These are phyloP conservation scores for Ormia ochracea DNA, from an alignment of 2,888 invertebrate genomes.

Conservation along the genomic window DNA sequence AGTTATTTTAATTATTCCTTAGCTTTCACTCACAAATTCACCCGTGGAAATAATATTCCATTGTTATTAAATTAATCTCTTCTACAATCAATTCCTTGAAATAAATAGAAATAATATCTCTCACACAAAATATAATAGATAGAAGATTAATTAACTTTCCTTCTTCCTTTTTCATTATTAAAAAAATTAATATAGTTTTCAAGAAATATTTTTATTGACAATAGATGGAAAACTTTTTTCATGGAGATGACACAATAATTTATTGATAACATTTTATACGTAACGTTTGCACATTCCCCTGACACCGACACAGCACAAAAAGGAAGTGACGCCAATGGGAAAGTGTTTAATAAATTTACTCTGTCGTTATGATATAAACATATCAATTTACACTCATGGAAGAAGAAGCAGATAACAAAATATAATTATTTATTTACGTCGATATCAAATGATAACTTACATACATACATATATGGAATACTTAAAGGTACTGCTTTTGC, in stretches of 20 bases:
- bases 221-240: background rate
- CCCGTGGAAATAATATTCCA: background rate
- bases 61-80: background rate
- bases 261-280: background rate
- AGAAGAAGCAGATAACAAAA: background rate
- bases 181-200: slow-evolving; percentile 16
- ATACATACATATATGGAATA: slow-evolving; percentile 1
- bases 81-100: background rate
- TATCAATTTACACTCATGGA: slow-evolving; percentile 31
- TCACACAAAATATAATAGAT: background rate
- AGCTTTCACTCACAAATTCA: too few relatives aligned
- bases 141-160: background rate
- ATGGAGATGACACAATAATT: slow-evolving; percentile 16
- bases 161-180: background rate
- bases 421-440: background rate
- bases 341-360: background rate
- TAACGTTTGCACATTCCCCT: background rate
- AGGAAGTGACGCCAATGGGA: slow-evolving; percentile 2
- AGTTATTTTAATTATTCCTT: too few relatives aligned
- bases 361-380: slow-evolving; percentile 36
- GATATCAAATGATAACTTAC: slow-evolving; percentile 37
- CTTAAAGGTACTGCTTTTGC: background rate
- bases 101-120: background rate
- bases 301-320: background rate
- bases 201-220: background rate